Conservation (phyloP, 2,888 invertebrate genomes). For the Trypoxylon attenuatum region DNA sequence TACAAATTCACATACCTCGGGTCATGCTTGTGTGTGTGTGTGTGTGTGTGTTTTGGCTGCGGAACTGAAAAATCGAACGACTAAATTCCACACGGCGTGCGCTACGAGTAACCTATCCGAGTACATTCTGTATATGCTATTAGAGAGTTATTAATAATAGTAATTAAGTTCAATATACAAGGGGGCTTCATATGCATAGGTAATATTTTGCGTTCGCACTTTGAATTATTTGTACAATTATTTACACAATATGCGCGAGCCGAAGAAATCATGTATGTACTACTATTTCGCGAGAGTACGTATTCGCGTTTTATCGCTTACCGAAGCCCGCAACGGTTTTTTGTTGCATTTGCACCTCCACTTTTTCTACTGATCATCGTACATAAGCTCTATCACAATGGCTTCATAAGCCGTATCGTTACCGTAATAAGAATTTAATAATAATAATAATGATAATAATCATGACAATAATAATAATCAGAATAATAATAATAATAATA, state of each 20-base stretch:
- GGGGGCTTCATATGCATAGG: constrained; percentile 49
- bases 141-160: constrained; percentile 69
- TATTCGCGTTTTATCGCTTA: neutral
- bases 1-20: too few species aligned
- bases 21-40: too few species aligned
- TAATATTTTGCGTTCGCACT: constrained; percentile 57
- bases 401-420: constrained; percentile 73
- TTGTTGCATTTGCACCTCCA: constrained; percentile 20
- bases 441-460: constrained; percentile 57
- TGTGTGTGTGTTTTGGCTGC: too few species aligned
- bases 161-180: constrained; percentile 72
- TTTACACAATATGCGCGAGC: constrained; percentile 51
- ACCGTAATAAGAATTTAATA: constrained; percentile 61
- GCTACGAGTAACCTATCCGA: constrained; percentile 45
- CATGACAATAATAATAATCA: constrained; percentile 55
- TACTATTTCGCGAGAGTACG: neutral
- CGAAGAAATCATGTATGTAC: constrained; percentile 39
- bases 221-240: constrained; percentile 58
- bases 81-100: constrained; percentile 19
- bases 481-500: too few species aligned
- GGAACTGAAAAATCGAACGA: too few species aligned
- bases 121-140: constrained; percentile 65
- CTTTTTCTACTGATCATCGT: constrained; percentile 60
- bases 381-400: constrained; percentile 75
- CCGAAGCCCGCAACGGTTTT: constrained; percentile 8